Evolutionary conservation across 2,888 invertebrate species (phyloP).

Genomic region (Cosmopolites sordidus): DNA sequence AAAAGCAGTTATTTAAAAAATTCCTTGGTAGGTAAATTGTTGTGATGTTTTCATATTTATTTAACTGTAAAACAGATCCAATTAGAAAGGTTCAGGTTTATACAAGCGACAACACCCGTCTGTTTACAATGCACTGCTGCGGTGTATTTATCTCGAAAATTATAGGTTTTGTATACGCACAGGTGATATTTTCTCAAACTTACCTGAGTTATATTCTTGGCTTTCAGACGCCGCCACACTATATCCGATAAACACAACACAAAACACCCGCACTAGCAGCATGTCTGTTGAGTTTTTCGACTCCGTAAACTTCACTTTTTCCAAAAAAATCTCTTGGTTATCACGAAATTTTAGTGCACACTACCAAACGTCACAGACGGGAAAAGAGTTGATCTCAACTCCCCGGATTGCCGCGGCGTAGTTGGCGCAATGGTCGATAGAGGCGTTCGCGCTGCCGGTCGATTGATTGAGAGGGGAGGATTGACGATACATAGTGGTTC

Average conservation of each 20-base stretch:
- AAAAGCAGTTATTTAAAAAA: too few species aligned
- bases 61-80: not conserved
- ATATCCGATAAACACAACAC: constrained; percentile 32
- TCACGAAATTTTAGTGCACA: constrained; percentile 30
- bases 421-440: constrained; percentile 28
- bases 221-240: constrained; percentile 27
- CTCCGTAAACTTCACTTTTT: constrained; percentile 28
- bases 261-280: constrained; percentile 32
- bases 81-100: too few species aligned
- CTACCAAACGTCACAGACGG: constrained; percentile 32
- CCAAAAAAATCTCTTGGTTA: constrained; percentile 18
- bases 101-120: not conserved
- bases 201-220: constrained; percentile 33
- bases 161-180: constrained; percentile 18
- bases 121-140: constrained; percentile 18
- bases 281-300: constrained; percentile 31
- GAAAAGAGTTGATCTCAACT: constrained; percentile 32
- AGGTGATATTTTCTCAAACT: constrained; percentile 29
- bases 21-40: too few species aligned
- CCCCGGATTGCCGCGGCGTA: constrained; percentile 29
- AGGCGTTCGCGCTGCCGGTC: constrained; percentile 29
- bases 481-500: constrained; percentile 12
- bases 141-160: constrained; percentile 24
- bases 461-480: constrained; percentile 24
- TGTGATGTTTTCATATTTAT: not conserved